Base-by-base conservation (phyloP, 1,140 invertebrate species). In the Maconellicoccus hirsutus region DNA sequence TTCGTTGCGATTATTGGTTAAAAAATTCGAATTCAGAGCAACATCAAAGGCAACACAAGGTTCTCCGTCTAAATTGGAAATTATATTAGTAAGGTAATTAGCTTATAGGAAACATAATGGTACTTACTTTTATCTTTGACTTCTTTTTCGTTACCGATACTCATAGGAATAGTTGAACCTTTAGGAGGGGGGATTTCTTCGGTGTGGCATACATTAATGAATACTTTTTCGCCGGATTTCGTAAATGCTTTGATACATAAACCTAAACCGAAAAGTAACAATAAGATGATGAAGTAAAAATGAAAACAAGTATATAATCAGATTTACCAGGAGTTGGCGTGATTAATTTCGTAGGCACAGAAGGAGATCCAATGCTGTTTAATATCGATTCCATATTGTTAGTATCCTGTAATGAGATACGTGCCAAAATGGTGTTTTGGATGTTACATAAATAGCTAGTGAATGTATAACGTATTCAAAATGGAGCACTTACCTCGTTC, bases 151-250 rank as follows among this genome's bases (percentile, higher is more conserved):
- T 88, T 86, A 0, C 91, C 92, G 74, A 96, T 88, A 77, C 91
- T 93, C 89, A 96, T 91, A 1, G 93, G 93, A 59, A 96, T 86
- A 3, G 85, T 85, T 33, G 94, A 86, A 75, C 95, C 89, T 77
- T 87, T 83, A 1, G 93, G 91, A 70, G 86, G 79, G 29, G 90
- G 90, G 72, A 96, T 88, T 70, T 86, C 84, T 74, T 86, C 83
- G 0, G 88, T 87, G 63, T 86, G 83, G 75, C 91, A 93, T 38
- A 94, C 82, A 80, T 91, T 93, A 0, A 92, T 81, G 77, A 93
- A 93, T 25, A 89, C 79, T 79, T 92, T 93, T 71, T 84, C 85
- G 33, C 80, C 83, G 21, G 84, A 82, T 14, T 84, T 81, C 77
- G 86, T 87, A 71, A 84, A 85, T 21, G 87, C 86, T 81, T 96